Conservation (phyloP, 2,113 vertebrate species). For the Malurus elegans region DNA sequence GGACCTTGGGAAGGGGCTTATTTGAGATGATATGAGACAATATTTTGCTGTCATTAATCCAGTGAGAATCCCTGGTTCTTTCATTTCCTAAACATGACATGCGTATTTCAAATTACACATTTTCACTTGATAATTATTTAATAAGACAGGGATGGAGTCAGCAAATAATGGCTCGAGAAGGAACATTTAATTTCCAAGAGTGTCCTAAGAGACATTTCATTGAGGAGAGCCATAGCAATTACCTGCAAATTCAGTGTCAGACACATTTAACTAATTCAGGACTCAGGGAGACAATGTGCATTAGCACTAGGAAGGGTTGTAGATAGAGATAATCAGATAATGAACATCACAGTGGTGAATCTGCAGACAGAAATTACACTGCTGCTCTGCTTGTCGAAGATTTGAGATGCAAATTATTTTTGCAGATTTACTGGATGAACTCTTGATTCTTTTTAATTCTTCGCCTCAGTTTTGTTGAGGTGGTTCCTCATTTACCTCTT, state of each 20-base stretch:
- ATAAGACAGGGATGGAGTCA: constrained; percentile 42
- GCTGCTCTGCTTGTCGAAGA: neutral
- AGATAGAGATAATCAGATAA: constrained; percentile 48
- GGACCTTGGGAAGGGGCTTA: neutral
- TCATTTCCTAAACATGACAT: neutral
- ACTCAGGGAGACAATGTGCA: constrained; percentile 7
- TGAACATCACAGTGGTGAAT: constrained; percentile 19
- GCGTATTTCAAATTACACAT: constrained; percentile 27
- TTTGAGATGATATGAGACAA: neutral
- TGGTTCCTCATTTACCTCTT: neutral
- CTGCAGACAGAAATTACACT: constrained; percentile 32
- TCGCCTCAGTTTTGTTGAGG: neutral
- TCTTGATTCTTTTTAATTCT: neutral
- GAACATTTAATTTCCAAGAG: constrained; percentile 61
- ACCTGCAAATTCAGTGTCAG: constrained; percentile 50
- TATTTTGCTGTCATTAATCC: neutral
- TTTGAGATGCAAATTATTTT: constrained; percentile 42
- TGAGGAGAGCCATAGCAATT: constrained; percentile 48
- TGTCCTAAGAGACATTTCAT: constrained; percentile 51
- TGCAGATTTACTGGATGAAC: neutral
- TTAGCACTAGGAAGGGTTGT: neutral
- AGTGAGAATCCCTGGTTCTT: neutral
- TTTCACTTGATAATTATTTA: constrained; percentile 58
- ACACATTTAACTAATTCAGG: constrained; percentile 38
- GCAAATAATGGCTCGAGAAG: constrained; percentile 46